Base-by-base conservation (phyloP, 2,888 invertebrate genomes). In the Lasioglossum oenotherae region DNA sequence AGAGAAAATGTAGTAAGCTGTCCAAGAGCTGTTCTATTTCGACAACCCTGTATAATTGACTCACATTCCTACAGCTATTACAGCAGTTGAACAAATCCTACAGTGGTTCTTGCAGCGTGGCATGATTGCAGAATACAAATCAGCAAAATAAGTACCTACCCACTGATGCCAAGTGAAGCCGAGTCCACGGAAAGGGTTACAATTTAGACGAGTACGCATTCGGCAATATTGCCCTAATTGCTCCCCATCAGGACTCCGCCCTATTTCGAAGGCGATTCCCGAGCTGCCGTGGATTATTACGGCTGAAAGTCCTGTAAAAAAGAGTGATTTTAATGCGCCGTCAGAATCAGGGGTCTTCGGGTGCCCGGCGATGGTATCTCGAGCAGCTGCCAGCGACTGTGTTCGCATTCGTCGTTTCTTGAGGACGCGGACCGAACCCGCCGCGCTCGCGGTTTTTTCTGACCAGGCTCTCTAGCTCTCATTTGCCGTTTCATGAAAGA, bases 401-500 rank as follows among this genome's bases (percentile, higher is more conserved):
- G 31, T 64, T 60, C 60, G 60, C 27, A 60, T 85, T 64, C 74
- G 73, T 74, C 78, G 73, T 72, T 73, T 77, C 60, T 35, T 46
- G 44, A 41, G 44, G 23, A 53, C 46, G 19, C 31, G 67, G 67
- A 19, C 67, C 10, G 23, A 49, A 80, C 57, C 46, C 27, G 72
- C 60, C 80, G 41, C 27, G 46, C 38, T 64, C 60, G 60, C 74
- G 44, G 69, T 44, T 85, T 81, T 85, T 85, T 75, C 69, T 76
- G 31, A 82, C 88, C 85, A 86, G 67, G 31, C 35, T 87, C 83
- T 86, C 90, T 86, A 91, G 90, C 86, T 90, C 88, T 91, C 89
- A 92, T 93, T 92, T 91, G 91, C 92, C 85, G 90, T 93, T 93
- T 93, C 90, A 91, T 90, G 90, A 93, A 93, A 94, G 94, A 93